Percentiles rank a stretch among this genome's conserved stretches.
These are phyloP conservation scores for Parambassis ranga DNA, from an alignment of 2,797 vertebrate species.

Conservation along the genomic window DNA sequence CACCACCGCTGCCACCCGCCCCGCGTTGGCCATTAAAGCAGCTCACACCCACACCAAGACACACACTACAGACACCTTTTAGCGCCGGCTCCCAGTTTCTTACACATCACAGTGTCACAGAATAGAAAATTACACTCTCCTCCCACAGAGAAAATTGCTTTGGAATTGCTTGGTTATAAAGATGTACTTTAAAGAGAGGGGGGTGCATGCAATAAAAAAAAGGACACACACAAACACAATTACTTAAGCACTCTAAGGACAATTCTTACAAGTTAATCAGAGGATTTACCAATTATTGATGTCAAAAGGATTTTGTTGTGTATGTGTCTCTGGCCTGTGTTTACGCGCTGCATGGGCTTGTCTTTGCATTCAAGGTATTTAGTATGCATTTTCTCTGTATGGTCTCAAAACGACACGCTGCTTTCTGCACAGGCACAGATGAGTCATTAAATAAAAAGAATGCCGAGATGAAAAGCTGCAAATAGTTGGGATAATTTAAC, in stretches of 20 bases:
- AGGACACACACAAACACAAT: slow-evolving; percentile 81
- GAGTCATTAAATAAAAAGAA: slow-evolving; percentile 21
- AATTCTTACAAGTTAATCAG: slow-evolving; percentile 79
- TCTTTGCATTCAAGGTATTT: slow-evolving; percentile 42
- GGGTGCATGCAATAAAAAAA: slow-evolving; percentile 76
- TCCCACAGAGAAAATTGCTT: slow-evolving; percentile 89
- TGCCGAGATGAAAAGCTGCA: neutral
- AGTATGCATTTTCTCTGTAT: slow-evolving; percentile 5
- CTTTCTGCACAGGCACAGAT: slow-evolving; percentile 2
- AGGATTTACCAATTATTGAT: slow-evolving; percentile 81
- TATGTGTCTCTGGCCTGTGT: slow-evolving; percentile 48
- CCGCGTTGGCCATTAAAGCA: slow-evolving; percentile 80
- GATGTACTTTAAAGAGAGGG: slow-evolving; percentile 81
- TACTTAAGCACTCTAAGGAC: slow-evolving; percentile 80
- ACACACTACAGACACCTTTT: slow-evolving; percentile 78
- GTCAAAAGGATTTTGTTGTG: slow-evolving; percentile 73
- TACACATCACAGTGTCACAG: slow-evolving; percentile 88
- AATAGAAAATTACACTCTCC: slow-evolving; percentile 90
- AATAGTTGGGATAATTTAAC: neutral
- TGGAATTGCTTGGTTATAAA: slow-evolving; percentile 89
- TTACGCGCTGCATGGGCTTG: slow-evolving; percentile 25
- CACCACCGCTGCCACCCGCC: slow-evolving; percentile 67
- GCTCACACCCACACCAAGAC: slow-evolving; percentile 79
- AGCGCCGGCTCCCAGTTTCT: slow-evolving; percentile 81
- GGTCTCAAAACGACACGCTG: neutral